Evolutionary conservation across 2,113 vertebrate species (phyloP).

Genomic region (Bubo scandiacus): DNA sequence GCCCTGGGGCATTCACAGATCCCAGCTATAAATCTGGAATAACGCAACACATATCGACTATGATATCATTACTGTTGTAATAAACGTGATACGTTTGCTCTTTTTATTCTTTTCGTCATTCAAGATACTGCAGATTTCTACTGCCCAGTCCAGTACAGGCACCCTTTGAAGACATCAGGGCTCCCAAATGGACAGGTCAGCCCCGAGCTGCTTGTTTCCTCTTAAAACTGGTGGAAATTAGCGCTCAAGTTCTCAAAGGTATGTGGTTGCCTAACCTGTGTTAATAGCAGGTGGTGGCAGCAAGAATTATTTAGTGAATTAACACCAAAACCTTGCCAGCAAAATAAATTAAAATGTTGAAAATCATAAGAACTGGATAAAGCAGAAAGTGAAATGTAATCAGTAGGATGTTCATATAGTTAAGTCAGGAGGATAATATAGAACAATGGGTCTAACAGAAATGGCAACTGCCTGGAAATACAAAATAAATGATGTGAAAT

Average conservation of each 20-base stretch:
- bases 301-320: not conserved
- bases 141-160: not conserved
- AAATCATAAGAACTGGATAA: not conserved
- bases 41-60: not conserved
- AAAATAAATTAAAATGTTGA: not conserved
- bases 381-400: not conserved
- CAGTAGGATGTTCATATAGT: not conserved
- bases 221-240: not conserved
- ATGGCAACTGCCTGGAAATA: not conserved
- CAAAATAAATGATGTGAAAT: not conserved
- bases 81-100: not conserved
- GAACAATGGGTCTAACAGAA: not conserved
- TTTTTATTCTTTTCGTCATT: not conserved
- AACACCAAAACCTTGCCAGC: not conserved
- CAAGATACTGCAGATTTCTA: not conserved
- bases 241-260: not conserved
- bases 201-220: not conserved
- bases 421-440: not conserved
- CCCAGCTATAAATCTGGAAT: not conserved
- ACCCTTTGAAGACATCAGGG: not conserved
- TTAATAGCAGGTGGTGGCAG: not conserved
- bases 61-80: not conserved
- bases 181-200: not conserved
- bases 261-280: not conserved
- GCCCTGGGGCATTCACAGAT: not conserved